Evolutionary conservation across 2,113 vertebrate genomes (phyloP).

Genomic region (Sardina pilchardus): DNA sequence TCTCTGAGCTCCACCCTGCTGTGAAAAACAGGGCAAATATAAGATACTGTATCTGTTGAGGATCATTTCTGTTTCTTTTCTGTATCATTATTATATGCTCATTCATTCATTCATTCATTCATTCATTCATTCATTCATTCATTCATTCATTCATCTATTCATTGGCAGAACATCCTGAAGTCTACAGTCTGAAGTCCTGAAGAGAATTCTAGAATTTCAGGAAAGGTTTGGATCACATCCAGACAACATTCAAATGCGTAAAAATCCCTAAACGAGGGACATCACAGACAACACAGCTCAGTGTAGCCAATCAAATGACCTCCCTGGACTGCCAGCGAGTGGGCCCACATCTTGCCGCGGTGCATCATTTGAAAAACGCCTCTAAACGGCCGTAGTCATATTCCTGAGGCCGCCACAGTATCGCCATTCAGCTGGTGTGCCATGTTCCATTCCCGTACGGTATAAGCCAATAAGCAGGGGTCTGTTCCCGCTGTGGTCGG

Average conservation of each 20-base stretch:
- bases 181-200: too few species aligned
- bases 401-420: conserved; percentile 58
- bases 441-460: conserved; percentile 62
- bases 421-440: conserved; percentile 64
- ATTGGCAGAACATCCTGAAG: neutral
- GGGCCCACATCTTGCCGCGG: conserved; percentile 13
- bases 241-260: neutral
- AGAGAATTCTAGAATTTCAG: neutral
- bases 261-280: neutral
- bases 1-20: conserved; percentile 38
- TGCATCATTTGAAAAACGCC: conserved; percentile 57
- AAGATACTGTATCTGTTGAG: conserved; percentile 21
- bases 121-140: neutral
- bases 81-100: neutral
- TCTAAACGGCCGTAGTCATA: conserved; percentile 43
- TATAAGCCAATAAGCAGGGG: conserved; percentile 62
- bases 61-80: neutral
- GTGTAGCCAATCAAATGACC: neutral
- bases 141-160: neutral
- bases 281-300: conserved; percentile 7
- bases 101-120: neutral
- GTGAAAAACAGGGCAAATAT: conserved; percentile 50
- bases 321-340: neutral
- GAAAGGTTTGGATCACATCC: neutral
- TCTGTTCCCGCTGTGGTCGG: conserved; percentile 66